A percentile compares a stretch with the other conserved stretches of the same genome.
phyloP scores from a whole-genome alignment of 2,888 invertebrate species.

The Hypselothyrea guttata region DNA sequence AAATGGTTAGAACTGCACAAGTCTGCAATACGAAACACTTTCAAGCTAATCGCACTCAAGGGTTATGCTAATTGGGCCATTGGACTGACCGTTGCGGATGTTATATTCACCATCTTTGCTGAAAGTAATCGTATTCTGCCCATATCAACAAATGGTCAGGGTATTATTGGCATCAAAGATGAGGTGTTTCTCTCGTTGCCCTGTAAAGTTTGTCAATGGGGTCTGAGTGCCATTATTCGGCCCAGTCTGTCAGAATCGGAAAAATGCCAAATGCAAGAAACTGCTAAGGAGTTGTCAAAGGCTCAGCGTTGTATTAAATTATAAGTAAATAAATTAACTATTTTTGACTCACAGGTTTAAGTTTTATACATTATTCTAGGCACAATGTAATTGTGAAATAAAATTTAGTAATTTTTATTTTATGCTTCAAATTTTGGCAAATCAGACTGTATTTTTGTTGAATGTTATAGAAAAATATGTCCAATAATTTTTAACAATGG shows the following conservation, averaged over 20 bases:
- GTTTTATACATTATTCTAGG: too few relatives aligned
- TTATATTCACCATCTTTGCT: conserved; percentile 86
- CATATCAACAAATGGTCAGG: conserved; percentile 85
- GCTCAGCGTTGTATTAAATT: conserved; percentile 40
- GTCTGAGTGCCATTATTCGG: conserved; percentile 87
- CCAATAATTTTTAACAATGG: too few relatives aligned
- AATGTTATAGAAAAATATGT: too few relatives aligned
- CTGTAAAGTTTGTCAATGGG: conserved; percentile 87
- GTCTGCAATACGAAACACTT: conserved; percentile 89
- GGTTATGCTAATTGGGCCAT: conserved; percentile 95
- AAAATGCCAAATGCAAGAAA: conserved; percentile 84
- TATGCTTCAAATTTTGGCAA: too few relatives aligned
- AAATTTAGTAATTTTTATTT: too few relatives aligned
- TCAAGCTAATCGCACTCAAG: conserved; percentile 89
- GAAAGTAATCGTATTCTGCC: conserved; percentile 88
- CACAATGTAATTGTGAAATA: too few relatives aligned
- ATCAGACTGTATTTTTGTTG: too few relatives aligned
- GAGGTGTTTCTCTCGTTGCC: conserved; percentile 93
- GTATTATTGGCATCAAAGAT: conserved; percentile 87
- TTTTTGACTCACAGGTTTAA: too few relatives aligned
- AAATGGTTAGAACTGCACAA: conserved; percentile 88
- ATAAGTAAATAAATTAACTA: conserved; percentile 5
- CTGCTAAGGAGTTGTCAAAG: conserved; percentile 84
- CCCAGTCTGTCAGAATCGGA: conserved; percentile 87
- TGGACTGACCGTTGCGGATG: conserved; percentile 87